Evolutionary conservation across 2,113 vertebrate genomes (phyloP).

Genomic region (Rynchops niger): DNA sequence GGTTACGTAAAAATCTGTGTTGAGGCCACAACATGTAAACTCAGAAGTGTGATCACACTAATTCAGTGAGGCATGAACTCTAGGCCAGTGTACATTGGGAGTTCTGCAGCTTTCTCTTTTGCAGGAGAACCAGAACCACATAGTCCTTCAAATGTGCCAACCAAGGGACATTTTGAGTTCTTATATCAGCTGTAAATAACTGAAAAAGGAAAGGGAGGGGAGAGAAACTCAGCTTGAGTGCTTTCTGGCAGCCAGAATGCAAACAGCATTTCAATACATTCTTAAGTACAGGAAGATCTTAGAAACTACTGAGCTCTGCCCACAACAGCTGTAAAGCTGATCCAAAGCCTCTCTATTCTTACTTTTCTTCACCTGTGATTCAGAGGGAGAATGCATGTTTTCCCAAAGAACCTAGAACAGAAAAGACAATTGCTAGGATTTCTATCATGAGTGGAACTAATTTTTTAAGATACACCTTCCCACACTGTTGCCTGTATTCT

Average conservation of each 20-base stretch:
- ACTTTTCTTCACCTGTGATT: background rate
- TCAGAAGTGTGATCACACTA: background rate
- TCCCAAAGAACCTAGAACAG: background rate
- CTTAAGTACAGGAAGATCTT: background rate
- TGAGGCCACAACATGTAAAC: background rate
- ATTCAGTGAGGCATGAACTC: background rate
- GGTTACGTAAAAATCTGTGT: background rate
- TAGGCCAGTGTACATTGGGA: background rate
- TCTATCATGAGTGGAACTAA: background rate
- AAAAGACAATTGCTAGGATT: background rate
- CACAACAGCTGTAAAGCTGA: background rate
- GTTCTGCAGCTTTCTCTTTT: background rate
- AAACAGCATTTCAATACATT: background rate
- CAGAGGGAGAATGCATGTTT: background rate
- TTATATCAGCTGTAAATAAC: background rate
- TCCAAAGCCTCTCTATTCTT: background rate
- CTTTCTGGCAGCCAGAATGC: background rate
- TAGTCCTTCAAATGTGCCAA: background rate
- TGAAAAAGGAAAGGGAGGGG: background rate
- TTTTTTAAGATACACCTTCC: background rate
- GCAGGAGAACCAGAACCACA: background rate
- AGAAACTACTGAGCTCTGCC: background rate
- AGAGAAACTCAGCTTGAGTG: background rate
- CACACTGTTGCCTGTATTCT: background rate
- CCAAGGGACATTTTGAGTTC: background rate